phyloP scores from a whole-genome alignment of 2,113 vertebrate genomes.

The Lagenorhynchus albirostris region DNA sequence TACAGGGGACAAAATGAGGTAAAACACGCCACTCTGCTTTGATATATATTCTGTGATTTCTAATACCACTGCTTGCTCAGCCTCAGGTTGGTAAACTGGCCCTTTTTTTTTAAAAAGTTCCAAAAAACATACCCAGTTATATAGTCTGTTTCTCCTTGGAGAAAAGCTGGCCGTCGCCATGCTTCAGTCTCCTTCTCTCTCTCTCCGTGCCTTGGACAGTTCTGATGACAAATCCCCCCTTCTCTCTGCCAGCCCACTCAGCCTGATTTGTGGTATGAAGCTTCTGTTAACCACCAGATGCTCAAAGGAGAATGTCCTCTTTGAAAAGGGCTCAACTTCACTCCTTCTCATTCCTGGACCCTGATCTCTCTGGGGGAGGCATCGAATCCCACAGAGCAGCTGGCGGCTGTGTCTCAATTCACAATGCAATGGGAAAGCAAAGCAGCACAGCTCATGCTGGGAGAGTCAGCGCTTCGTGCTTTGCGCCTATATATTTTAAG shows the following conservation, averaged over 20 bases:
- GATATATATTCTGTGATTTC: background rate
- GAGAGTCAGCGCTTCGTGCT: fast-evolving
- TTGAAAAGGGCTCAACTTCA: background rate
- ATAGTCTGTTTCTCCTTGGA: background rate
- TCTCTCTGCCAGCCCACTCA: no score
- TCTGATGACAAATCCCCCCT: background rate
- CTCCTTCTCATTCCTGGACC: background rate
- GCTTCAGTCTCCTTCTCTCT: background rate
- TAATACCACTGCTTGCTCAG: background rate
- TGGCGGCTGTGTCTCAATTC: background rate
- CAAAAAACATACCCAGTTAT: background rate
- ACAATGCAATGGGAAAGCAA: fast-evolving
- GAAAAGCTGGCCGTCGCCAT: background rate
- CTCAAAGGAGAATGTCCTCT: background rate
- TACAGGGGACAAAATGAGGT: background rate
- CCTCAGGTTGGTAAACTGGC: no score
- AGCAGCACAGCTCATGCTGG: fast-evolving
- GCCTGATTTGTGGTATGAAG: background rate
- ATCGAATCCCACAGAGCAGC: fast-evolving
- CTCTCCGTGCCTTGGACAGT: background rate
- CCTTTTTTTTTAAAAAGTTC: background rate
- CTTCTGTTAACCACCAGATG: background rate
- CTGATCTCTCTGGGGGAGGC: no score
- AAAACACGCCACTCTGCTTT: background rate
- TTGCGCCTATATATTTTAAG: fast-evolving